Conservation (phyloP, 92 coral and sea anemone genomes). For the Porites evermanni region DNA sequence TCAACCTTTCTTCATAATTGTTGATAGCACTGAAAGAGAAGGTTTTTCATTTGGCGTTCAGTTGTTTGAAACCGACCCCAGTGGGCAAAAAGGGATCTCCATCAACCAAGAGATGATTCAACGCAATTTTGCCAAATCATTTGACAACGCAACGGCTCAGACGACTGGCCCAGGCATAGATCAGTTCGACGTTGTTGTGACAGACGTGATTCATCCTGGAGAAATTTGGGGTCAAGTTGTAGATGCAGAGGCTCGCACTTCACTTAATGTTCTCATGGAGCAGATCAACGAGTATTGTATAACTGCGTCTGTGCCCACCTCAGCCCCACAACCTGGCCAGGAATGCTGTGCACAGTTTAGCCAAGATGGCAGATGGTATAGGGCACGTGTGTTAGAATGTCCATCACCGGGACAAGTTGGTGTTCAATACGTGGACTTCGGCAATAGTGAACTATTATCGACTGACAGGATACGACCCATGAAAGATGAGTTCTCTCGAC, state of each 20-base stretch:
- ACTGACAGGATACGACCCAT: constrained; percentile 57
- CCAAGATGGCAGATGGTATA: constrained; percentile 77
- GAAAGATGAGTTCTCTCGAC: constrained; percentile 42
- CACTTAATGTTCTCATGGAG: constrained; percentile 50
- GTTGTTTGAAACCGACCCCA: constrained; percentile 60
- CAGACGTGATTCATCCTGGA: constrained; percentile 70
- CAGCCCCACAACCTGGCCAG: constrained; percentile 61
- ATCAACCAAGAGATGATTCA: constrained; percentile 58
- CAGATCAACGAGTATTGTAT: constrained; percentile 63
- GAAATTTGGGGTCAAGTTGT: constrained; percentile 78
- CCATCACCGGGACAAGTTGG: constrained; percentile 28
- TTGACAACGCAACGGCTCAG: constrained; percentile 10
- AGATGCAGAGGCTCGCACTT: constrained; percentile 41
- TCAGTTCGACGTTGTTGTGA: constrained; percentile 72
- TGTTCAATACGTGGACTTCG: constrained; percentile 86
- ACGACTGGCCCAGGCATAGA: constrained; percentile 49
- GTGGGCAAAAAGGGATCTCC: constrained; percentile 25
- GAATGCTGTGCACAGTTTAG: constrained; percentile 76
- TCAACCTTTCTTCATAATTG: constrained; percentile 62
- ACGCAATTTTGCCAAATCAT: constrained; percentile 29
- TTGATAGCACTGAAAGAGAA: constrained; percentile 16
- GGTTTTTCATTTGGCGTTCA: constrained; percentile 28
- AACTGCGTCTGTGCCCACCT: constrained; percentile 30
- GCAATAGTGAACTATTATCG: constrained; percentile 74
- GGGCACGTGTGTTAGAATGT: constrained; percentile 71